These are phyloP conservation scores for Stenodera caucasica DNA, from an alignment of 2,888 invertebrate genomes.

Conservation along the genomic window DNA sequence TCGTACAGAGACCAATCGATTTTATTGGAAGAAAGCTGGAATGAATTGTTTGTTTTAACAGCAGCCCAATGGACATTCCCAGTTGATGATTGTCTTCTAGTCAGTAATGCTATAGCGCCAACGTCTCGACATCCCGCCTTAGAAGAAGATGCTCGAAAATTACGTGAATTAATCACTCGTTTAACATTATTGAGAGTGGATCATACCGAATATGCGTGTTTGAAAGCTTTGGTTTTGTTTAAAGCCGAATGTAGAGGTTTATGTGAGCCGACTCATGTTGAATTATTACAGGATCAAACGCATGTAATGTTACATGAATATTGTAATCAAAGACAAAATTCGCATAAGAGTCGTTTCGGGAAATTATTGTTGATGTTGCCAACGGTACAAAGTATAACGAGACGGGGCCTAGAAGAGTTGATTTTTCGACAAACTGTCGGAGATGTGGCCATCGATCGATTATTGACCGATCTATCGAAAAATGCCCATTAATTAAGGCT, in stretches of 20 bases:
- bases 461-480: conserved; percentile 67
- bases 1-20: conserved; percentile 72
- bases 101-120: conserved; percentile 56
- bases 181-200: conserved; percentile 71
- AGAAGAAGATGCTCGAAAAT: conserved; percentile 61
- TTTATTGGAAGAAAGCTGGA: conserved; percentile 79
- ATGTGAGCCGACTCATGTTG: conserved; percentile 63
- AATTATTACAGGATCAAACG: conserved; percentile 78
- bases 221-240: conserved; percentile 81
- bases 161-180: conserved; percentile 68
- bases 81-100: conserved; percentile 66
- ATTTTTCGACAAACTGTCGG: conserved; percentile 80
- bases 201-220: conserved; percentile 80
- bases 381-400: conserved; percentile 57
- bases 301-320: conserved; percentile 76
- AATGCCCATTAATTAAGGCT: conserved; percentile 36
- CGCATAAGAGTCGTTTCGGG: conserved; percentile 65
- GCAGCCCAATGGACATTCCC: conserved; percentile 80
- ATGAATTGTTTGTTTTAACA: conserved; percentile 79
- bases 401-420: conserved; percentile 62
- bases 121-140: conserved; percentile 59
- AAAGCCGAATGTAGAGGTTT: conserved; percentile 72
- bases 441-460: conserved; percentile 70
- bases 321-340: conserved; percentile 55
- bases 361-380: conserved; percentile 74